Evolutionary conservation across 2,888 invertebrate genomes (phyloP).

Genomic region (Andrena camellia): DNA sequence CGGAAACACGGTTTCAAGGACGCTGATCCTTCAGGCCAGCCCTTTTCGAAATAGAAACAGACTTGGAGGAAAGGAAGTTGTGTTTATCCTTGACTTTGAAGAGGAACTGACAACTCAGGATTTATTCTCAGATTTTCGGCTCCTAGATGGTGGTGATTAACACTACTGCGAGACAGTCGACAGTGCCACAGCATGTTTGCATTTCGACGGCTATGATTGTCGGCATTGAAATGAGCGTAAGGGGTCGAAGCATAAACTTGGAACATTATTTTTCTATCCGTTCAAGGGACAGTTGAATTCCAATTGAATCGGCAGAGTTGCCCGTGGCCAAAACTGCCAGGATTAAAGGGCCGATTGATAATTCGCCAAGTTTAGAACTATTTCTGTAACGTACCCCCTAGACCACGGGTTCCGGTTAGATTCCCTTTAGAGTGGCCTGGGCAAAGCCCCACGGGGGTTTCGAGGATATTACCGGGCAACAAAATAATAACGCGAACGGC

Average conservation of each 20-base stretch:
- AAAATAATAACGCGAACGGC: conserved; percentile 73
- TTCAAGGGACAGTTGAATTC: not conserved
- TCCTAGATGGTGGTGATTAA: no score
- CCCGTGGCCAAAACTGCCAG: not conserved
- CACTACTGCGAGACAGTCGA: no score
- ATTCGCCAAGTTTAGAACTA: conserved; percentile 63
- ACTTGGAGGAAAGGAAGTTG: not conserved
- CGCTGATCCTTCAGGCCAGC: not conserved
- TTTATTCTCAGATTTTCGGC: no score
- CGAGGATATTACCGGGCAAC: conserved; percentile 74
- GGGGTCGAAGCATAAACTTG: conserved; percentile 7
- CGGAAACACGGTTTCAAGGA: not conserved
- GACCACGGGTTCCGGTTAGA: conserved; percentile 61
- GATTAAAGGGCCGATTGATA: conserved; percentile 53
- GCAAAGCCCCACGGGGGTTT: conserved; percentile 75
- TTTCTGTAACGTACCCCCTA: conserved; percentile 56
- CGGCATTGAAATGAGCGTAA: not conserved
- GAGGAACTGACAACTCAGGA: no score
- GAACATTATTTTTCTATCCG: not conserved
- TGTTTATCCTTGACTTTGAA: no score
- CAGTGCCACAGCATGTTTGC: no score
- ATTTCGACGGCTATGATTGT: no score
- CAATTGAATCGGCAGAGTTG: conserved; percentile 42
- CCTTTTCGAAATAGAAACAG: not conserved
- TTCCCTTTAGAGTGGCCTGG: conserved; percentile 74